phyloP scores from a whole-genome alignment of 2,797 vertebrate species.

The Takifugu ocellatus region DNA sequence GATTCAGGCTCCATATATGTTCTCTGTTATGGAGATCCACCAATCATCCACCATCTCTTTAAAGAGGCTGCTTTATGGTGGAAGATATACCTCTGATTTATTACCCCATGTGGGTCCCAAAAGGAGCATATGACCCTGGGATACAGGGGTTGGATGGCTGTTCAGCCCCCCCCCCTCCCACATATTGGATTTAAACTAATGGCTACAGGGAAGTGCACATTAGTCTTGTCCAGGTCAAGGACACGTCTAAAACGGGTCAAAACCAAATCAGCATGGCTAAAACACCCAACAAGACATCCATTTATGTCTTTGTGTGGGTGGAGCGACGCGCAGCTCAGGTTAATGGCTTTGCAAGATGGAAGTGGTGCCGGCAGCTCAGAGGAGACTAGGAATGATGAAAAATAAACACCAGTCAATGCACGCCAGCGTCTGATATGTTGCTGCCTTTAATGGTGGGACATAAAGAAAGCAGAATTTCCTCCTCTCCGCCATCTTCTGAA shows the following conservation, averaged over 20 bases:
- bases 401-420: no score
- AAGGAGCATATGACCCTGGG: conserved; percentile 60
- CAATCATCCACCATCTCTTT: conserved; percentile 55
- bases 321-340: no score
- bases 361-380: no score
- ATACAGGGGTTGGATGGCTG: conserved; percentile 43
- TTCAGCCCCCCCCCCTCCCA: conserved; percentile 17
- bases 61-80: conserved; percentile 63
- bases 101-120: conserved; percentile 54
- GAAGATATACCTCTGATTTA: conserved; percentile 71
- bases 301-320: no score
- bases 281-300: not conserved
- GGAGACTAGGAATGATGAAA: no score
- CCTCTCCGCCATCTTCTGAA: no score
- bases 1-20: conserved; percentile 51
- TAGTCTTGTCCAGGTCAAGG: conserved; percentile 40
- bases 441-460: no score
- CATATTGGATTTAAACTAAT: not conserved
- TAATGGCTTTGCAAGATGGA: no score
- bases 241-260: conserved; percentile 13
- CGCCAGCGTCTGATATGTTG: no score
- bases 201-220: conserved; percentile 29
- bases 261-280: conserved; percentile 3
- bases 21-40: conserved; percentile 60
- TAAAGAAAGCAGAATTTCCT: no score